A percentile compares a stretch with the other conserved stretches of the same genome.
phyloP scores from a whole-genome alignment of 2,797 vertebrate species.

The Harpagifer antarcticus region DNA sequence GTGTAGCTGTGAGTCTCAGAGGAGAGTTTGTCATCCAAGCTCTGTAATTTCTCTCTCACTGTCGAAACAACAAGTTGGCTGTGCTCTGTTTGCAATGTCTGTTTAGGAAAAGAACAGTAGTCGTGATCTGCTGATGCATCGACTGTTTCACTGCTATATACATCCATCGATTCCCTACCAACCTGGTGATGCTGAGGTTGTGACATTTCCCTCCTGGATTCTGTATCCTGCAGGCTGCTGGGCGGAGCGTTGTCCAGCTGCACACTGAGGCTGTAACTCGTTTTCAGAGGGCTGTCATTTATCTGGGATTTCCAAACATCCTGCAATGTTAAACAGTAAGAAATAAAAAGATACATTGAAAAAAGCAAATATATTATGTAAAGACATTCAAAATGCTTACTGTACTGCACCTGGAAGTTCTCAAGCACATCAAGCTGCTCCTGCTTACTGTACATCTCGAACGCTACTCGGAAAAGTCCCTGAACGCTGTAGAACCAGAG shows the following conservation, averaged over 20 bases:
- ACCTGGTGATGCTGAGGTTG: conserved; percentile 12
- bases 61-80: conserved; percentile 11
- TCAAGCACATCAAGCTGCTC: conserved; percentile 87
- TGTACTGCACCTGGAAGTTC: conserved; percentile 81
- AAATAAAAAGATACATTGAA: not conserved
- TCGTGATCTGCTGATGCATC: conserved; percentile 81
- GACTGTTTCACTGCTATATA: conserved; percentile 7
- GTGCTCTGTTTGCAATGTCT: conserved; percentile 30
- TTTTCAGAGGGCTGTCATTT: conserved; percentile 77
- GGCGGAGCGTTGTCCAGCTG: conserved; percentile 62
- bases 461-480: conserved; percentile 88
- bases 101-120: conserved; percentile 75
- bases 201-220: conserved; percentile 29
- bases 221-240: conserved; percentile 22
- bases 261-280: conserved; percentile 75
- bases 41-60: conserved; percentile 69
- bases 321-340: conserved; percentile 60
- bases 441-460: conserved; percentile 85
- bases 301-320: conserved; percentile 87
- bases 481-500: conserved; percentile 90
- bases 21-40: conserved; percentile 66
- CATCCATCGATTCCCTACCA: not conserved
- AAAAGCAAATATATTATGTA: not conserved
- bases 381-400: not conserved
- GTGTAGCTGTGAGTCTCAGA: conserved; percentile 21